Evolutionary conservation across 2,113 vertebrate genomes (phyloP).

Genomic region (Scopus umbretta): DNA sequence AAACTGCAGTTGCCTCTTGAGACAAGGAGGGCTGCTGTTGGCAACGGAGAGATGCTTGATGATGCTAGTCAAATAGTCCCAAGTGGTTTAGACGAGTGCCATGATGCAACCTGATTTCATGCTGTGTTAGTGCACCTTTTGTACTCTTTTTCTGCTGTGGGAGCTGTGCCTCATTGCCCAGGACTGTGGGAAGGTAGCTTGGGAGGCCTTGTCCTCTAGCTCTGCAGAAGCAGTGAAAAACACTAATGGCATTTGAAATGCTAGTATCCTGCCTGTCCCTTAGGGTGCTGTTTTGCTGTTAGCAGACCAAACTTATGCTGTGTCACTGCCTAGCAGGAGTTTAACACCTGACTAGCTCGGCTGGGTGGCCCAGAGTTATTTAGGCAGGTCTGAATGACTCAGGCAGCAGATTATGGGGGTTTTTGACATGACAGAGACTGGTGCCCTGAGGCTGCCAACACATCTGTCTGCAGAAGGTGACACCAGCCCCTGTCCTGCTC

Average conservation of each 20-base stretch:
- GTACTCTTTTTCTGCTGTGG: not conserved
- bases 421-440: not conserved
- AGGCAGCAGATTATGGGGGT: not conserved
- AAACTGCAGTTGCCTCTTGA: not conserved
- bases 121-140: not conserved
- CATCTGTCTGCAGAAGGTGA: not conserved
- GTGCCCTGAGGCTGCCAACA: not conserved
- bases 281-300: not conserved
- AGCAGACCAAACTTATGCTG: not conserved
- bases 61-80: not conserved
- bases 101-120: not conserved
- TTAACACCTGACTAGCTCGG: not conserved
- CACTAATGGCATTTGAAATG: not conserved
- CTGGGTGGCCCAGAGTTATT: not conserved
- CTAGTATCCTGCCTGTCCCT: not conserved
- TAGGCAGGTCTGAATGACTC: not conserved
- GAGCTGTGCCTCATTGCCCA: not conserved
- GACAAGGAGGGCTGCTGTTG: not conserved
- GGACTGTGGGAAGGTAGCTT: not conserved
- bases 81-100: not conserved
- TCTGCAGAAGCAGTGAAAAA: not conserved
- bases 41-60: not conserved
- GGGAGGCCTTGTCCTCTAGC: not conserved
- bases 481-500: not conserved
- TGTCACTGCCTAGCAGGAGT: not conserved